phyloP scores from a whole-genome alignment of 53 echinoderm and acorn worm species.

The Patiria pectinifera region DNA sequence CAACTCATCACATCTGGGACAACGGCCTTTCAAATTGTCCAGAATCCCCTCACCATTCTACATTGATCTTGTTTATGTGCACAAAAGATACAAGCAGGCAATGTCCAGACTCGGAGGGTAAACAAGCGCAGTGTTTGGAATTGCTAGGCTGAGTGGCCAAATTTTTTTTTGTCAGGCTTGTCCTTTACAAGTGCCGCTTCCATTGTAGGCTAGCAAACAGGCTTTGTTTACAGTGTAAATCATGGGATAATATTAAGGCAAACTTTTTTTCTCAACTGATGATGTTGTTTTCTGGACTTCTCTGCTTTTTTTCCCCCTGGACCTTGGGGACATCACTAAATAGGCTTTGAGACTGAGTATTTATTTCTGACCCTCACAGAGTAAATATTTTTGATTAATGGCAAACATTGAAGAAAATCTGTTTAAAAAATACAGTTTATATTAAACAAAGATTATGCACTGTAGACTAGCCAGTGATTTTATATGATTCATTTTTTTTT shows the following conservation, averaged over 20 bases:
- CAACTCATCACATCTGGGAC: conserved; percentile 7
- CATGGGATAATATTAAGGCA: conserved; percentile 28
- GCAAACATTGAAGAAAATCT: neutral
- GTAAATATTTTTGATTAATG: conserved; percentile 51
- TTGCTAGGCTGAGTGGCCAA: neutral
- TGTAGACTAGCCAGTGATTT: too few relatives aligned
- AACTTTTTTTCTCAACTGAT: neutral
- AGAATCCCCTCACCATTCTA: neutral
- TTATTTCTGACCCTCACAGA: conserved; percentile 29
- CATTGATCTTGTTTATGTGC: conserved; percentile 56
- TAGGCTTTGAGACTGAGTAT: neutral
- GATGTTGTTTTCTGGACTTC: neutral
- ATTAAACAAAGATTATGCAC: too few relatives aligned
- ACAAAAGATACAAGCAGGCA: conserved; percentile 52
- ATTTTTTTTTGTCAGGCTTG: conserved; percentile 25
- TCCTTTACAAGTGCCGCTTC: conserved; percentile 30
- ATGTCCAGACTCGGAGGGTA: conserved; percentile 20
- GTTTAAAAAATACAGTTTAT: too few relatives aligned
- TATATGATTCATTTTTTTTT: too few relatives aligned
- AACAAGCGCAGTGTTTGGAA: neutral
- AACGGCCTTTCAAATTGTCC: conserved; percentile 5
- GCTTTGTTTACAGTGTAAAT: conserved; percentile 58
- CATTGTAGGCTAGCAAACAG: conserved; percentile 33
- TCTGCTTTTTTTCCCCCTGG: neutral
- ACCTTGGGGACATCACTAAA: too few relatives aligned